These are phyloP conservation scores for Spatulosminthurus flaviceps DNA, from an alignment of 2,888 invertebrate species.

Conservation along the genomic window DNA sequence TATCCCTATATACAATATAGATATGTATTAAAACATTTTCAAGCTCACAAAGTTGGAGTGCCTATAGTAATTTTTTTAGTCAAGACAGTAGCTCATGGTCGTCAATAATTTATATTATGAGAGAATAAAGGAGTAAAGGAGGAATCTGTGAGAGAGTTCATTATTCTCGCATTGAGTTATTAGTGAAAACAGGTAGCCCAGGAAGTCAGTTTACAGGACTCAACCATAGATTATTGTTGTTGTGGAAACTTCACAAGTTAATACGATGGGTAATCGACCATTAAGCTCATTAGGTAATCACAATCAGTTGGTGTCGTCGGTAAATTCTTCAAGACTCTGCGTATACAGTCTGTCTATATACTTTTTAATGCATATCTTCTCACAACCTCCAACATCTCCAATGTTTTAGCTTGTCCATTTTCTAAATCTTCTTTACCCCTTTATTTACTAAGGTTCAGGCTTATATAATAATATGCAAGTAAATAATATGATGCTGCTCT, in stretches of 20 bases:
- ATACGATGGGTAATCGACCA: slow-evolving; percentile 57
- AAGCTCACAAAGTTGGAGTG: not conserved
- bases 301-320: slow-evolving; percentile 55
- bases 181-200: slow-evolving; percentile 62
- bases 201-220: slow-evolving; percentile 53
- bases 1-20: not conserved
- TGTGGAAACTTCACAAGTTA: slow-evolving; percentile 52
- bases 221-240: slow-evolving; percentile 48
- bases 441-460: too few relatives aligned
- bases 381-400: not conserved
- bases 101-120: slow-evolving; percentile 29
- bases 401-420: slow-evolving; percentile 20
- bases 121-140: slow-evolving; percentile 22
- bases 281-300: slow-evolving; percentile 59
- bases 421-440: not conserved
- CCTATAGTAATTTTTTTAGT: not conserved
- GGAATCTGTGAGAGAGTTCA: slow-evolving; percentile 41
- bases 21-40: not conserved
- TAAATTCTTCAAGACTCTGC: slow-evolving; percentile 47
- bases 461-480: too few relatives aligned
- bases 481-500: too few relatives aligned
- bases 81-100: slow-evolving; percentile 28
- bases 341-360: too few relatives aligned
- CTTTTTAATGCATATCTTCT: slow-evolving; percentile 24
- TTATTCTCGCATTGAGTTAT: slow-evolving; percentile 54